phyloP scores from a whole-genome alignment of 2,888 invertebrate genomes.

The Mythimna pallens region DNA sequence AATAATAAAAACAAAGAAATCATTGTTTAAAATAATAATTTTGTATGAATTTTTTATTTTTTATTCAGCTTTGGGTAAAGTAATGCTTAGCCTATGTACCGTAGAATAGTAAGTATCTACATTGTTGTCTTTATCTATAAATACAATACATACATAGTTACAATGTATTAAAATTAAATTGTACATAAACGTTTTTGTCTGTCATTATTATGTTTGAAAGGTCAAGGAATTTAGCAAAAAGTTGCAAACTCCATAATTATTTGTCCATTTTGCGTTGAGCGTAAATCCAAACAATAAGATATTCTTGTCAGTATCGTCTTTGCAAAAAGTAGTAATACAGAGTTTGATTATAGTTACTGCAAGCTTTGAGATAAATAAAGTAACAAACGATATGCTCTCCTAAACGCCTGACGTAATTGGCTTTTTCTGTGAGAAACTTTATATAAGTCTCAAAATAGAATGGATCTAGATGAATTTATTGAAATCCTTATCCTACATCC shows the following conservation, averaged over 20 bases:
- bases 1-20: too few relatives aligned
- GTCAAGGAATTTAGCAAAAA: constrained; percentile 45
- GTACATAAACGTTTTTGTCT: constrained; percentile 29
- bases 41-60: neutral
- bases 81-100: neutral
- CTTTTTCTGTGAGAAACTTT: neutral
- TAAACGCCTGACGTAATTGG: neutral
- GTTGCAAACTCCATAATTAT: constrained; percentile 14
- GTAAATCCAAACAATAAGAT: constrained; percentile 29
- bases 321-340: neutral
- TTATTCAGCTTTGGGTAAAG: neutral
- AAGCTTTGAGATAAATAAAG: neutral
- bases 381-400: neutral
- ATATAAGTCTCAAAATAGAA: neutral
- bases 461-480: neutral
- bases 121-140: neutral
- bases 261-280: constrained; percentile 20
- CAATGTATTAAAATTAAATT: constrained; percentile 9
- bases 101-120: neutral
- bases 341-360: neutral
- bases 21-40: too few relatives aligned
- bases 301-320: neutral
- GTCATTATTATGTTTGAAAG: constrained; percentile 27
- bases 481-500: too few relatives aligned
- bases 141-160: constrained; percentile 16